These are phyloP conservation scores for Euplagia quadripunctaria DNA, from an alignment of 2,888 invertebrate genomes.

Conservation along the genomic window DNA sequence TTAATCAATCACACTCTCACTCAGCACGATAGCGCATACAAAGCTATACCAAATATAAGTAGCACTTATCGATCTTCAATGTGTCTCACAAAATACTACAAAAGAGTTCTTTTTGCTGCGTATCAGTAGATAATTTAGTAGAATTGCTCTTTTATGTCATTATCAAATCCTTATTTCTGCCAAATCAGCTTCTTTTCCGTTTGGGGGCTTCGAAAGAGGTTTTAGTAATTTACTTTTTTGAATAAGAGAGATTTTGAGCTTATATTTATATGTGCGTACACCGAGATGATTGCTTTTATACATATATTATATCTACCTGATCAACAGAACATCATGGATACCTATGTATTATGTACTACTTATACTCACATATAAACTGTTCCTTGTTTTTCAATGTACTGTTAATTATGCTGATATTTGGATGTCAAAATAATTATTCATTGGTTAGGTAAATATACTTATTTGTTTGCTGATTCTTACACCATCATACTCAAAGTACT, in stretches of 20 bases:
- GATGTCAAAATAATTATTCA: no score
- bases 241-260: conserved; percentile 34
- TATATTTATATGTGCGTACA: conserved; percentile 7
- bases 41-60: conserved; percentile 8
- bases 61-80: conserved; percentile 25
- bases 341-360: no score
- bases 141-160: conserved; percentile 56
- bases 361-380: no score
- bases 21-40: neutral
- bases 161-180: conserved; percentile 52
- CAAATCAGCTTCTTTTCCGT: conserved; percentile 47
- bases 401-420: no score
- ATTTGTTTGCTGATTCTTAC: no score
- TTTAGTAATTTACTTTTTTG: conserved; percentile 48
- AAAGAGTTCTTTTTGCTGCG: conserved; percentile 44
- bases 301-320: neutral
- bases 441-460: no score
- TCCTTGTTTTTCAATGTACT: no score
- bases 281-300: conserved; percentile 19
- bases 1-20: neutral
- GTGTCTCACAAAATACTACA: conserved; percentile 33
- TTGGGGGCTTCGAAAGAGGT: conserved; percentile 38
- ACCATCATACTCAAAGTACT: no score
- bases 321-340: no score
- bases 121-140: conserved; percentile 47